Evolutionary conservation across 2,888 invertebrate genomes (phyloP).

Genomic region (Cenopis cana): DNA sequence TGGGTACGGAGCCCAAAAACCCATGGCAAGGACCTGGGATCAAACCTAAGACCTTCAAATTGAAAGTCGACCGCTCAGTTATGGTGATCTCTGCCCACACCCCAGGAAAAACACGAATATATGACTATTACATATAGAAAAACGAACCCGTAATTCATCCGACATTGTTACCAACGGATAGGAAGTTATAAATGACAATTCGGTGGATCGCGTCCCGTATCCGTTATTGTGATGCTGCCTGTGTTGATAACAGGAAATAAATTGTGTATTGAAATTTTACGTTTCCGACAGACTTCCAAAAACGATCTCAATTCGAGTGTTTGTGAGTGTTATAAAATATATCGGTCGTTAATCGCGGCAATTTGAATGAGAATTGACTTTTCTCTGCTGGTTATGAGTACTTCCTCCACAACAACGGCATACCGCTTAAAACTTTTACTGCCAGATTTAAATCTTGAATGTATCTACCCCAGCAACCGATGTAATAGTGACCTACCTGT

Average conservation of each 20-base stretch:
- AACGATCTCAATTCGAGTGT: not conserved
- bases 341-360: not conserved
- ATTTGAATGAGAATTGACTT: not conserved
- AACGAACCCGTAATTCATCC: conserved; percentile 40
- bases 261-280: conserved; percentile 47
- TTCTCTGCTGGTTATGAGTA: not conserved
- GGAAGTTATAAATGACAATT: conserved; percentile 66
- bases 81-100: too few species aligned
- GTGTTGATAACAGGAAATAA: conserved; percentile 49
- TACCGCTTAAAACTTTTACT: too few species aligned
- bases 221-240: conserved; percentile 48
- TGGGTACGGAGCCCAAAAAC: too few species aligned
- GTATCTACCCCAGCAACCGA: too few species aligned
- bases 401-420: not conserved
- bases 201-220: conserved; percentile 51
- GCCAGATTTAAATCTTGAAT: too few species aligned
- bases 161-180: conserved; percentile 62
- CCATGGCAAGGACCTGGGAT: too few species aligned
- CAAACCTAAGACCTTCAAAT: too few species aligned
- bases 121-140: conserved; percentile 15
- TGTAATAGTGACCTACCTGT: too few species aligned
- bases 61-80: too few species aligned
- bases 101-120: not conserved
- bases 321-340: not conserved
- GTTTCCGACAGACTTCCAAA: not conserved